These are phyloP conservation scores for Acrossocheilus fasciatus DNA, from an alignment of 2,797 vertebrate genomes.

Conservation along the genomic window DNA sequence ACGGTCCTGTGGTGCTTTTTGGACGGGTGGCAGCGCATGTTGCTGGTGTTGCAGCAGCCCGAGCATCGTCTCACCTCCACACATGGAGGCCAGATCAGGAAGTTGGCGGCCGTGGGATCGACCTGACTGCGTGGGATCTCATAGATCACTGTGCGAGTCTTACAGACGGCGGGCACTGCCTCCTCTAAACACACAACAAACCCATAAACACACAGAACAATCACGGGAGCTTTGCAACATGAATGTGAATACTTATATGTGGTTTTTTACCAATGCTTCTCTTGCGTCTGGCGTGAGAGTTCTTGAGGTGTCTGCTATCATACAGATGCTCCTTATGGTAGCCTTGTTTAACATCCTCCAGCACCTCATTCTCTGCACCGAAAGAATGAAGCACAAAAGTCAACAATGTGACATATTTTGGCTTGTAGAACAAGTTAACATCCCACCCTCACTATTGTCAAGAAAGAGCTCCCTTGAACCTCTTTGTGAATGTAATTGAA, in stretches of 20 bases:
- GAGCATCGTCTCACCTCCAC: constrained; percentile 96
- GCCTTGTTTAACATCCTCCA: constrained; percentile 84
- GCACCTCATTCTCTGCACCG: constrained; percentile 79
- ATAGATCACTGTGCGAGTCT: constrained; percentile 91
- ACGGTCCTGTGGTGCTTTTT: constrained; percentile 89
- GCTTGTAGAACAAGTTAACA: constrained; percentile 16
- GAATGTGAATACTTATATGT: neutral
- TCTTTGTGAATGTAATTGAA: neutral
- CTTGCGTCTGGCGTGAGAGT: constrained; percentile 85
- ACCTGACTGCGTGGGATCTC: constrained; percentile 97
- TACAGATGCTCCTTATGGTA: constrained; percentile 80
- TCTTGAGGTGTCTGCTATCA: constrained; percentile 81
- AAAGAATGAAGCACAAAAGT: constrained; percentile 53
- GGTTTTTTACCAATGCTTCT: constrained; percentile 87
- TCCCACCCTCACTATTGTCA: constrained; percentile 9
- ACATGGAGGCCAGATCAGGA: constrained; percentile 96
- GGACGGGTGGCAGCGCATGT: constrained; percentile 88
- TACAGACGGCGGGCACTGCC: constrained; percentile 89
- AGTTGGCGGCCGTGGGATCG: constrained; percentile 94
- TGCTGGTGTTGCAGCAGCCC: constrained; percentile 96
- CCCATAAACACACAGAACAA: neutral
- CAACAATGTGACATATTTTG: constrained; percentile 15
- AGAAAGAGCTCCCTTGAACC: constrained; percentile 7
- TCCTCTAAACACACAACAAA: constrained; percentile 79
- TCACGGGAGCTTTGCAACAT: neutral